These are phyloP conservation scores for Campylorhamphus procurvoides DNA, from an alignment of 2,113 vertebrate species.

Conservation along the genomic window DNA sequence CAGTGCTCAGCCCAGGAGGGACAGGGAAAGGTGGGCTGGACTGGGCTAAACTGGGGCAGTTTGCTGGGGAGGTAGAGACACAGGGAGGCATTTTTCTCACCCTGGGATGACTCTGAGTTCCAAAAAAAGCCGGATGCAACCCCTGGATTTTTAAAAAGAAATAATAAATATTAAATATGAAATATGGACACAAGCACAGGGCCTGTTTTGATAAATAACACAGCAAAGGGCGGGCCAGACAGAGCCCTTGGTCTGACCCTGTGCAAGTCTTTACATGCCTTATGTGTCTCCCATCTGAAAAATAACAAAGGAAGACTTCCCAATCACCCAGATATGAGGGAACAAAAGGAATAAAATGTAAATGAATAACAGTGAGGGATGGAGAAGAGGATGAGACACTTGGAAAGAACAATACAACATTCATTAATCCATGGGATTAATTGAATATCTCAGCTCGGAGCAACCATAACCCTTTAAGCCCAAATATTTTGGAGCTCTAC, in stretches of 20 bases:
- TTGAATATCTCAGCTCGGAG: not conserved
- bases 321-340: not conserved
- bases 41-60: not conserved
- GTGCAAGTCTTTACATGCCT: not conserved
- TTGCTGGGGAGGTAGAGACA: not conserved
- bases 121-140: not conserved
- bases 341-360: not conserved
- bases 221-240: not conserved
- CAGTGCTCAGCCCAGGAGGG: not conserved
- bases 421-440: not conserved
- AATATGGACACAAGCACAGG: not conserved
- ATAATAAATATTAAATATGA: not conserved
- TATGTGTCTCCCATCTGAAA: not conserved
- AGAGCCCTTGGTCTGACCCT: not conserved
- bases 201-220: not conserved
- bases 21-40: not conserved
- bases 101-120: not conserved
- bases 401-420: not conserved
- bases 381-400: not conserved
- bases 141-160: not conserved
- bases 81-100: not conserved
- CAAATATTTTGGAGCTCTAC: not conserved
- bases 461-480: not conserved
- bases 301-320: not conserved
- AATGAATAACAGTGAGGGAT: not conserved